Evolutionary conservation across 1,140 invertebrate genomes (phyloP), one percentile per base, ranked within the genome.

Genomic region (Ganaspis sp.): DNA sequence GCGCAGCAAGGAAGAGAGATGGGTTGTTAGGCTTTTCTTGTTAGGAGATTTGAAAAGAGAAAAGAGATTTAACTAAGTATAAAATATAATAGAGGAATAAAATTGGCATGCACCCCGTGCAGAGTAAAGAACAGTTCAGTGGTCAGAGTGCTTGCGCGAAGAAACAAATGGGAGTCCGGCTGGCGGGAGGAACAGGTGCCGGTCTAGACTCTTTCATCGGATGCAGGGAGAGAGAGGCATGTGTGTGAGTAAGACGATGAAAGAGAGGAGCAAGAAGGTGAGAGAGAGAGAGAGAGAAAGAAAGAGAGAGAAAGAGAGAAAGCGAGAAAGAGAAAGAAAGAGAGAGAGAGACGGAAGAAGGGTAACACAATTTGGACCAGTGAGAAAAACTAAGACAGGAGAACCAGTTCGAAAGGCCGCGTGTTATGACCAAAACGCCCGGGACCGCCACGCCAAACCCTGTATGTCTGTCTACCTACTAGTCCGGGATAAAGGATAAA

Each of bases 141-240:
- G 58, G 29, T 17, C 23, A n/a, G 23, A 37, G 69, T 70, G 45
- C 23, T 54, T 37, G 29, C 23, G 74, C 70, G 70, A 75, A 75
- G 69, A 69, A 54, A 64, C 29, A 58, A 34, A 49, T 42, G 69
- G 19, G 45, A 72, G 40, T 23, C 40, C 21, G 58, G 53, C 69
- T 26, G 53, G 58, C 58, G 23, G 58, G 58, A 64, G 21, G 58
- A 64, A 64, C 58, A 64, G 58, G 58, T 64, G 58, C 58, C 58
- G 58, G 58, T 64, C 58, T 64, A 64, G 58, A 64, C 58, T 64
- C 58, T 64, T 64, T 64, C 58, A 64, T 64, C 21, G 34, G 37
- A 72, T 64, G 71, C 34, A 37, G 17, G 49, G 23, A 21, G 8
- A 3, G 49, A 74, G 19, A 23, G 8, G 29, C 70, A 80, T 23